Evolutionary conservation across 2,113 vertebrate genomes (phyloP).

Genomic region (Struthidea cinerea): DNA sequence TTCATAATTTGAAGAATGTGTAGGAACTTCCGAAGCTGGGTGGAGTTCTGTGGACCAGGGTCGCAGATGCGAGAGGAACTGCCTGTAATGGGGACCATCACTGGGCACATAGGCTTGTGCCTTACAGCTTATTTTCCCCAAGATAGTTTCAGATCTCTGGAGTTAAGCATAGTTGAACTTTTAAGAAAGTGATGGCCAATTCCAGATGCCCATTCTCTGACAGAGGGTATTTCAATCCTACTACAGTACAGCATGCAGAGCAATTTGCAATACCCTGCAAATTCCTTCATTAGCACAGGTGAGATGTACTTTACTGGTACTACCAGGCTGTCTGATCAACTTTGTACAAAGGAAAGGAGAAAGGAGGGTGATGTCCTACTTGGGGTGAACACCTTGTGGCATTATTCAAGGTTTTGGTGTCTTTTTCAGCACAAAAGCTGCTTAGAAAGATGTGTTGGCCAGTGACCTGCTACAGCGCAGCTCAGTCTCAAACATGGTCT

Average conservation of each 20-base stretch:
- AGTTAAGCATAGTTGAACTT: neutral
- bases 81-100: neutral
- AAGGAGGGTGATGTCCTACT: neutral
- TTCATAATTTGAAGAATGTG: neutral
- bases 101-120: neutral
- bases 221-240: neutral
- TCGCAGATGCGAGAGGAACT: neutral
- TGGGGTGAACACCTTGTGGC: neutral
- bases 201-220: neutral
- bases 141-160: neutral
- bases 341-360: neutral
- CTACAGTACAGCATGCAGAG: neutral
- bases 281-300: neutral
- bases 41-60: neutral
- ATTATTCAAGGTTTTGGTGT: neutral
- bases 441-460: neutral
- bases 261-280: neutral
- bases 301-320: neutral
- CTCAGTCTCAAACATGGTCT: neutral
- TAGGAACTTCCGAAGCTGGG: neutral
- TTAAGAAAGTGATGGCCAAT: neutral
- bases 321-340: neutral
- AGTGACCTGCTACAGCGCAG: neutral
- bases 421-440: neutral
- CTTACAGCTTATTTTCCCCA: neutral